These are phyloP conservation scores for Mastomys natalensis DNA, from an alignment of 2,113 vertebrate species.

Conservation along the genomic window DNA sequence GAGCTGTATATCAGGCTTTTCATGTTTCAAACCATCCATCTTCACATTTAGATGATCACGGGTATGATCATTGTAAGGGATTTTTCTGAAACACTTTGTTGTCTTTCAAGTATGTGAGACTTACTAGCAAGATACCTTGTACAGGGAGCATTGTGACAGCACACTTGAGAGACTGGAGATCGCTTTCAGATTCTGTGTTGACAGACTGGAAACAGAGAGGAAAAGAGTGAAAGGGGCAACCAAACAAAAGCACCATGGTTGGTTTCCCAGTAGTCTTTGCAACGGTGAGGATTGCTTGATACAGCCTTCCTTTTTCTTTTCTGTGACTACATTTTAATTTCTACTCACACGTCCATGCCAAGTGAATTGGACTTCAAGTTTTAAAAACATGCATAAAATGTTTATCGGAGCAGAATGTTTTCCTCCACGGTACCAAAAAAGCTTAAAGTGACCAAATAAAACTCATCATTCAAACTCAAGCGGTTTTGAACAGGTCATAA, in stretches of 20 bases:
- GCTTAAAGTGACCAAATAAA: slow-evolving; percentile 62
- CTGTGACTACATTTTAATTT: slow-evolving; percentile 36
- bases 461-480: slow-evolving; percentile 67
- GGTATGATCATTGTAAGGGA: neutral
- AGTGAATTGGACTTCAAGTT: neutral
- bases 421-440: slow-evolving; percentile 28
- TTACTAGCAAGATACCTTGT: neutral
- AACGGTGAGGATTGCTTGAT: neutral
- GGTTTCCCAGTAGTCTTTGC: neutral
- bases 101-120: neutral
- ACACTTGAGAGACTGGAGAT: neutral
- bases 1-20: neutral
- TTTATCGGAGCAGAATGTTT: slow-evolving; percentile 57
- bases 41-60: neutral
- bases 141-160: neutral
- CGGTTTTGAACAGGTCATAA: slow-evolving; percentile 71
- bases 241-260: neutral
- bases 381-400: slow-evolving; percentile 60
- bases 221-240: neutral
- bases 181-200: neutral
- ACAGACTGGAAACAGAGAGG: neutral
- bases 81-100: neutral
- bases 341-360: neutral
- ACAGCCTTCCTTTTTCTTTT: neutral
- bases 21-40: neutral